Base-by-base conservation (phyloP, 2,888 invertebrate species). In the Dryobotodes eremita region DNA sequence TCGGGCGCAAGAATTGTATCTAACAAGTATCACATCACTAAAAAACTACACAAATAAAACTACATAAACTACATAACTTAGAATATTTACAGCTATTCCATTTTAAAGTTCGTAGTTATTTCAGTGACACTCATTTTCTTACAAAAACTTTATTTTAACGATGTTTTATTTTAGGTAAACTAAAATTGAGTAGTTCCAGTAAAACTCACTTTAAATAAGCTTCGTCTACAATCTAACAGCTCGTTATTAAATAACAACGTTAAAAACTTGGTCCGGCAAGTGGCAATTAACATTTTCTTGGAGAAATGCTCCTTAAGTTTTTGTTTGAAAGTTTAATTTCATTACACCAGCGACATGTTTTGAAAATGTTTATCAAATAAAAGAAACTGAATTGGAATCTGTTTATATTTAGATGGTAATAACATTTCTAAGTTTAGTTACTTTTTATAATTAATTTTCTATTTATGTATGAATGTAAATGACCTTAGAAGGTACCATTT, bases 201-300 rank as follows among this genome's bases (percentile, higher is more conserved):
- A 57, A 85, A 85, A 77, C 71, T 80, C 65, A 72, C 74, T 87
- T 80, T 72, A 71, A 87, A 75, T 84, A 73, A 77, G 73, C 74
- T 76, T 65, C 75, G 71, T 75, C 71, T 76, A 71, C 50, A 68
- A 74, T 31, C 68, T 87, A 85, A 87, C 81, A 80, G 80, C 71
- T 86, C 79, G 85, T 87, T 85, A 87, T 87, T 80, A 87, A 85
- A 87, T 85, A 80, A 85, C 68, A 85, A 85, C 68, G 80, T 84
- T 85, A 84, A 84, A 77, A 85, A 85, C 80, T 85, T 87, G 71
- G 36, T 62, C 46, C 46, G 53, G 46, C 73, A 73, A 85, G 87
- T 87, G 81, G 76, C 71, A 84, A 87, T 87, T 85, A 84, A 80
- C 73, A 80, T 84, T 85, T 84, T 84, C 85, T 84, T 87, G 57